A percentile compares a stretch with the other conserved stretches of the same genome.
phyloP scores from a whole-genome alignment of 2,113 vertebrate species.

The Scatophagus argus region DNA sequence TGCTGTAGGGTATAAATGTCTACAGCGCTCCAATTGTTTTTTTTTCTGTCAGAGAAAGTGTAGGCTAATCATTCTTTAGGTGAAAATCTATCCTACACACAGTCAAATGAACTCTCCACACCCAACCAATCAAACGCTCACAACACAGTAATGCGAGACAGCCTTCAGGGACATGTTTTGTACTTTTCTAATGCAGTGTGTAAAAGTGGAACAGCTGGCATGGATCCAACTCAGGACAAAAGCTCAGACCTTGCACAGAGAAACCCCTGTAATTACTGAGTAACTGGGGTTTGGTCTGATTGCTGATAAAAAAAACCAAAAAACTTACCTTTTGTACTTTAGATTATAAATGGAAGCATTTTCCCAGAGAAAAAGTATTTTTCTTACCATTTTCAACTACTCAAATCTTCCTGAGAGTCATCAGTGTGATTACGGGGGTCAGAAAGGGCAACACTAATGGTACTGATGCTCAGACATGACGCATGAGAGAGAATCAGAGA shows the following conservation, averaged over 20 bases:
- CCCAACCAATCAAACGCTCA: slow-evolving; percentile 27
- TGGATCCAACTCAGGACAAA: slow-evolving; percentile 54
- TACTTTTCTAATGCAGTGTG: slow-evolving; percentile 58
- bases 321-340: slow-evolving; percentile 48
- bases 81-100: slow-evolving; percentile 17
- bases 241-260: slow-evolving; percentile 38
- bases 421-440: slow-evolving; percentile 48
- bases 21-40: not conserved
- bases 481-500: slow-evolving; percentile 7
- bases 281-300: slow-evolving; percentile 59
- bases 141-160: slow-evolving; percentile 58
- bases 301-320: slow-evolving; percentile 19
- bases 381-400: slow-evolving; percentile 38
- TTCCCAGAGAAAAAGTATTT: slow-evolving; percentile 44
- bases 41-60: not conserved
- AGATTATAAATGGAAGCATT: slow-evolving; percentile 62
- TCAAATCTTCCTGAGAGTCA: slow-evolving; percentile 49
- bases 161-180: slow-evolving; percentile 51
- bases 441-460: slow-evolving; percentile 28
- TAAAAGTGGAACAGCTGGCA: slow-evolving; percentile 72
- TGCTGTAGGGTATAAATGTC: not conserved
- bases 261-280: slow-evolving; percentile 68
- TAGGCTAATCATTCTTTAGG: not conserved
- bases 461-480: slow-evolving; percentile 20
- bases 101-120: slow-evolving; percentile 21